Base-by-base conservation (phyloP, 2,113 vertebrate genomes). In the Clarias gariepinus region DNA sequence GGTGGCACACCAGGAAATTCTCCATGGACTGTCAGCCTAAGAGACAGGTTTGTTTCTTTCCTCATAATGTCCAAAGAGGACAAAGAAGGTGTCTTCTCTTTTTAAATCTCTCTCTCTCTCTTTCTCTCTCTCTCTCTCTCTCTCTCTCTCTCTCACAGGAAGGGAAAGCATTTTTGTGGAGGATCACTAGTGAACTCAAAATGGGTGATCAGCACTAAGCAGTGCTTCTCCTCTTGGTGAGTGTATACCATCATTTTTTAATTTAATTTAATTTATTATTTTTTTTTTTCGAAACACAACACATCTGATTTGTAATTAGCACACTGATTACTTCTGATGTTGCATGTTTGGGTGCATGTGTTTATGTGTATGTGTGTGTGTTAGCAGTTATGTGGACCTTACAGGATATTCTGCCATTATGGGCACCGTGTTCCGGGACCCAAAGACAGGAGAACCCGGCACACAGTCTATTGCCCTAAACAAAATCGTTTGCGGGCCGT, bases 191-290 rank as follows among this genome's bases (percentile, higher is more conserved):
- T 99, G 87, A 96, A 96, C 89, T 93, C 96, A 89, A 95, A 96
- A 92, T 99, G 98, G 98, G 95, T 99, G 88, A 96, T 99, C 94
- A 98, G 98, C 89, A 96, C 97, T 1, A 96, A 95, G 78, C 98
- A 99, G 90, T 99, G 98, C 87, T 98, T 99, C 93, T 96, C 96
- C 33, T 98, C 98, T 86, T 99, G 98, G 98, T 99, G 93, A 94
- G 89, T 58, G 13, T 81, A 28, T 76, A 18, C 23, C 3, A 30
- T 68, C 0, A 8, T 47, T 47, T 47, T 47, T 47, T n/a, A n/a
- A n/a, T n/a, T n/a, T n/a, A n/a, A n/a, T n/a, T n/a, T n/a, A n/a
- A n/a, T 47, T 47, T 47, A 0, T 47, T 47, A 0, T 47, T 47
- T 71, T 30, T 60, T 71, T 47, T 76, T 28, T 8, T 5, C 7